Base-by-base conservation (phyloP, 2,113 vertebrate genomes). In the Terrapene triunguis region DNA sequence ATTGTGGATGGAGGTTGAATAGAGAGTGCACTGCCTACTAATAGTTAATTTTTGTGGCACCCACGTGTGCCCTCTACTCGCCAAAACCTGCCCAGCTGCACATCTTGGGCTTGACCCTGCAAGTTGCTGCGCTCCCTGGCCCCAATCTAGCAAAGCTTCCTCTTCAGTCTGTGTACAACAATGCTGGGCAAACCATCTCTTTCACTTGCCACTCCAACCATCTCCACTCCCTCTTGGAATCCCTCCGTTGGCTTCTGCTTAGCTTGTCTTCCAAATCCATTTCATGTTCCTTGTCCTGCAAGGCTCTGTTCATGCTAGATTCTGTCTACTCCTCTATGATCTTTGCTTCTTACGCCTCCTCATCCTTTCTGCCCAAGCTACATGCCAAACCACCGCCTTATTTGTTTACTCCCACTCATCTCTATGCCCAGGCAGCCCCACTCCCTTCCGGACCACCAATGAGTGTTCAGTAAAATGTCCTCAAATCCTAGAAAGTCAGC, bases 51-150 rank as follows among this genome's bases (percentile, higher is more conserved):
- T 65, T 65, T 35, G 32, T 35, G 32, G 32, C 62, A 35, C 62
- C 32, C 14, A n/a, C 8, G 32, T 65, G 62, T 65, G 35, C 14
- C 10, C 62, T 76, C 84, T 82, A 24, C 8, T 57, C 82, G 0
- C 0, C 3, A 12, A 51, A 59, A 87, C 3, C 47, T 79, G 69
- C 17, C 1, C 5, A 74, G 87, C 69, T 93, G 87, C 42, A 93
- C 47, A 10, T 14, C 10, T 54, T 42, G 47, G 59, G n/a, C 94
- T 87, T 53, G 27, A 80, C 32, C 14, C 35, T 53, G 47, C 62
- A 35, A 69, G 29, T 1, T 19, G 35, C 54, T 1, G 0, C 17
- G 7, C 5, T 38, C 24, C 59, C 22, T 76, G 72, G 11, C 10
- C 38, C 38, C 10, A 6, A 27, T 24, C 72, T 25, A 76, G 38